Evolutionary conservation across 1,140 invertebrate genomes (phyloP).

Genomic region (Helicoverpa zea): DNA sequence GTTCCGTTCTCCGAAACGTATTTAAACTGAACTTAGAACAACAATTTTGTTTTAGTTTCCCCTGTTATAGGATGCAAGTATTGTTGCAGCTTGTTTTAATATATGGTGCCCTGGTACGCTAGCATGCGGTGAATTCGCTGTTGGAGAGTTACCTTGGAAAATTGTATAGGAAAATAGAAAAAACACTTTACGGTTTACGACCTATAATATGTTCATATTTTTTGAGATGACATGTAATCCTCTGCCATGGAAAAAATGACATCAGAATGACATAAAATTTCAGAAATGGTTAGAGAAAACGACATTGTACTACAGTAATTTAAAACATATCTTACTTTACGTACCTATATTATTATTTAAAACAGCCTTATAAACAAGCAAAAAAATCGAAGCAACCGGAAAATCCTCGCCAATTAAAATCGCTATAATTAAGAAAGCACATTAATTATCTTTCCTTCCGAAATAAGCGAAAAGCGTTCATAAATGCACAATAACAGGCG

Average conservation of each 20-base stretch:
- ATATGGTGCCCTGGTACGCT: conserved; percentile 7
- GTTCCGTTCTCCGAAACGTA: conserved; percentile 3
- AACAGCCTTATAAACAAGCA: neutral
- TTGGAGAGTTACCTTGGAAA: too few species aligned
- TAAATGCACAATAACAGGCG: conserved; percentile 2
- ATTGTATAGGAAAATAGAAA: neutral
- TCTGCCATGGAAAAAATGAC: too few species aligned
- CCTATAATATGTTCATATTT: too few species aligned
- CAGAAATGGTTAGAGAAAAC: too few species aligned
- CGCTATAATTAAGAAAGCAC: too few species aligned
- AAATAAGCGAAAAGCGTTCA: neutral
- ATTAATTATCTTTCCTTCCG: neutral
- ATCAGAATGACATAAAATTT: too few species aligned
- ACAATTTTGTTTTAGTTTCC: conserved; percentile 20
- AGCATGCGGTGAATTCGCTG: too few species aligned
- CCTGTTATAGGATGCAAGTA: conserved; percentile 2
- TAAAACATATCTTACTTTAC: too few species aligned
- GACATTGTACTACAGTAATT: too few species aligned
- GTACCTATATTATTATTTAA: neutral
- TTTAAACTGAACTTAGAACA: conserved; percentile 31
- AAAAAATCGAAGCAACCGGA: neutral
- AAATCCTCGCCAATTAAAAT: neutral
- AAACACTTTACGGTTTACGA: too few species aligned
- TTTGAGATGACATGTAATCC: too few species aligned
- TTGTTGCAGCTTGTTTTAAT: conserved; percentile 19